Percentiles rank a stretch among this genome's conserved stretches.
These are phyloP conservation scores for Aspidoscelis tigris DNA, from an alignment of 2,113 vertebrate genomes.

Conservation along the genomic window DNA sequence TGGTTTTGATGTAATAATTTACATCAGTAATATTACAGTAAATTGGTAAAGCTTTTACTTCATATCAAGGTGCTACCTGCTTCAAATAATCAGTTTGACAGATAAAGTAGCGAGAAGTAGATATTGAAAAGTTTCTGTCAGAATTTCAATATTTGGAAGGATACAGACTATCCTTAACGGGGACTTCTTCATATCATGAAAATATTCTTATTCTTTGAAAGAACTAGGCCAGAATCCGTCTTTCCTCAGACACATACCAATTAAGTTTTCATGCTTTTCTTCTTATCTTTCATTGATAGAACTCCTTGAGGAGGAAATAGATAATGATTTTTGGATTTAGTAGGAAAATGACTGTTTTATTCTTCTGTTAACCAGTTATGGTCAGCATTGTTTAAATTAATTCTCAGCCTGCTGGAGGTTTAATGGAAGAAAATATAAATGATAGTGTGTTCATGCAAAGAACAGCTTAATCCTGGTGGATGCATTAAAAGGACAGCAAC, in stretches of 20 bases:
- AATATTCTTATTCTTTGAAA: background rate
- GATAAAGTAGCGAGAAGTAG: background rate
- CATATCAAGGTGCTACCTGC: background rate
- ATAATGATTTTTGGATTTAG: background rate
- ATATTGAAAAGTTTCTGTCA: background rate
- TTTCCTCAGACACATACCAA: background rate
- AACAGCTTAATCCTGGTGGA: background rate
- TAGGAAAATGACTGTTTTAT: background rate
- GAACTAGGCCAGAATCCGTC: slow-evolving; percentile 9
- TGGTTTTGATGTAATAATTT: background rate
- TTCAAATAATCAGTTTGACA: background rate
- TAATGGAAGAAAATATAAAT: background rate
- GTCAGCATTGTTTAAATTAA: background rate
- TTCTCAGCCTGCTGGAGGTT: background rate
- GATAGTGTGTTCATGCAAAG: background rate
- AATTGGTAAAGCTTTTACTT: background rate
- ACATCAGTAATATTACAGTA: background rate
- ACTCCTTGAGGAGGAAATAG: slow-evolving; percentile 5
- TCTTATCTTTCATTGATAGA: slow-evolving; percentile 1
- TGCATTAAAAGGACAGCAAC: slow-evolving; percentile 3
- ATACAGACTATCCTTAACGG: background rate
- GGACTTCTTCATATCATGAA: background rate
- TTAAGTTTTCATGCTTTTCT: slow-evolving; percentile 6
- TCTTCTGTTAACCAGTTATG: background rate
- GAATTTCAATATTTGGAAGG: background rate